phyloP scores from a whole-genome alignment of 2,888 invertebrate species.

The Eupithecia vulgata region DNA sequence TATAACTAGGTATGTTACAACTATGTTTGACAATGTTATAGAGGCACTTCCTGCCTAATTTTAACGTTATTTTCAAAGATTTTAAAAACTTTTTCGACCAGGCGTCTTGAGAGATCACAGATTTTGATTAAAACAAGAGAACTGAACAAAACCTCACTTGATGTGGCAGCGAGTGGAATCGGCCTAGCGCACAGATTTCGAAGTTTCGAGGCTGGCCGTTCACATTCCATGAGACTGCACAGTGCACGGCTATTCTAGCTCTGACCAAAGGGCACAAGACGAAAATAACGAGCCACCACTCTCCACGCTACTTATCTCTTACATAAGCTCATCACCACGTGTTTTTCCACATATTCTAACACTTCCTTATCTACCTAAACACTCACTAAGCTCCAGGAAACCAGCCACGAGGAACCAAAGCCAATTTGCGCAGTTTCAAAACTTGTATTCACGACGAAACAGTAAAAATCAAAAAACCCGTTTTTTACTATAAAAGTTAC shows the following conservation, averaged over 20 bases:
- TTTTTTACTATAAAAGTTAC: constrained; percentile 33
- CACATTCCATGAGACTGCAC: constrained; percentile 45
- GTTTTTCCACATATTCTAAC: constrained; percentile 40
- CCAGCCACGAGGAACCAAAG: constrained; percentile 37
- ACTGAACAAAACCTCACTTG: constrained; percentile 7
- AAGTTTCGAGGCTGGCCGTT: constrained; percentile 39
- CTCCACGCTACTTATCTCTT: constrained; percentile 67
- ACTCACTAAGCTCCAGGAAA: constrained; percentile 31
- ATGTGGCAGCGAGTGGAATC: constrained; percentile 25
- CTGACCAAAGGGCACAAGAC: constrained; percentile 58
- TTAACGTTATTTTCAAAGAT: background rate
- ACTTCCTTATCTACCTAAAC: constrained; percentile 35
- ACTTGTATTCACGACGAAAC: constrained; percentile 43
- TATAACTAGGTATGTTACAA: no score
- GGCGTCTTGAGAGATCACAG: background rate
- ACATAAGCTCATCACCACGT: constrained; percentile 67
- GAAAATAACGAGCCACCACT: constrained; percentile 50
- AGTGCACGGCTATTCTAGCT: constrained; percentile 59
- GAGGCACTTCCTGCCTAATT: background rate
- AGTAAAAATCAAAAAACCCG: constrained; percentile 26
- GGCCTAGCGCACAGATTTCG: constrained; percentile 34
- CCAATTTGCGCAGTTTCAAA: constrained; percentile 61
- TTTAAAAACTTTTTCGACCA: background rate
- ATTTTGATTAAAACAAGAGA: background rate
- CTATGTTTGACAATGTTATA: background rate